Percentiles rank a stretch among this genome's conserved stretches.
Evolutionary conservation across 1,140 invertebrate genomes (phyloP).

Genomic region (Cydia amplana): DNA sequence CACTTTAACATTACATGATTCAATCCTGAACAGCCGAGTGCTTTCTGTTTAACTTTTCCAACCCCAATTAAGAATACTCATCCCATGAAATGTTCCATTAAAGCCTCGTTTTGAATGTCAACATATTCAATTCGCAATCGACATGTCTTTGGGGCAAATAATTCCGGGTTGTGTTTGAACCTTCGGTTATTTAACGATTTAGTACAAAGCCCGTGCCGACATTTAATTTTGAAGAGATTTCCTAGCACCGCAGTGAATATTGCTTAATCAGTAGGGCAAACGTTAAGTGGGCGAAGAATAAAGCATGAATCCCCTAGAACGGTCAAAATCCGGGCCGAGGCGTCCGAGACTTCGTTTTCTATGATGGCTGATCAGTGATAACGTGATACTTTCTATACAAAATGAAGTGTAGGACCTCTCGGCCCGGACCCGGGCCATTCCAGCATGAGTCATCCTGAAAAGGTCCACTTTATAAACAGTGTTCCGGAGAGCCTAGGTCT

Average conservation of each 20-base stretch:
- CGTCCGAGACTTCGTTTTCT: too few relatives aligned
- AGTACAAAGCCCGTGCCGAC: slow-evolving; percentile 25
- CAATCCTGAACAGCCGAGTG: slow-evolving; percentile 16
- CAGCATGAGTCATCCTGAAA: too few relatives aligned
- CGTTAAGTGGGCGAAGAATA: not conserved
- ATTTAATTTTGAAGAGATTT: slow-evolving; percentile 30
- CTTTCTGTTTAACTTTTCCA: not conserved
- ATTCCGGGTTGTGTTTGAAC: not conserved
- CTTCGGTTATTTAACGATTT: slow-evolving; percentile 19
- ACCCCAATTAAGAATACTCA: not conserved
- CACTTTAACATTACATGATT: not conserved
- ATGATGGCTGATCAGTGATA: too few relatives aligned
- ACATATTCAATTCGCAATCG: slow-evolving; percentile 1
- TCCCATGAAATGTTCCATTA: slow-evolving; percentile 11
- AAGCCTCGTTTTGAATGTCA: not conserved
- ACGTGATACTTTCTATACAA: too few relatives aligned
- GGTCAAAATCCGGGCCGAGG: too few relatives aligned
- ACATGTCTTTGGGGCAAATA: slow-evolving; percentile 17
- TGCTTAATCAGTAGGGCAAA: not conserved
- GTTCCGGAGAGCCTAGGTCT: too few relatives aligned
- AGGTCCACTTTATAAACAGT: too few relatives aligned
- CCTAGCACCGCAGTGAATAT: not conserved
- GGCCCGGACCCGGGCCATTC: too few relatives aligned
- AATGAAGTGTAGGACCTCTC: too few relatives aligned
- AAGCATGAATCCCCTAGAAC: too few relatives aligned